A percentile compares a stretch with the other conserved stretches of the same genome.
These are phyloP conservation scores for Noctua janthina DNA, from an alignment of 2,888 invertebrate genomes.

Conservation along the genomic window DNA sequence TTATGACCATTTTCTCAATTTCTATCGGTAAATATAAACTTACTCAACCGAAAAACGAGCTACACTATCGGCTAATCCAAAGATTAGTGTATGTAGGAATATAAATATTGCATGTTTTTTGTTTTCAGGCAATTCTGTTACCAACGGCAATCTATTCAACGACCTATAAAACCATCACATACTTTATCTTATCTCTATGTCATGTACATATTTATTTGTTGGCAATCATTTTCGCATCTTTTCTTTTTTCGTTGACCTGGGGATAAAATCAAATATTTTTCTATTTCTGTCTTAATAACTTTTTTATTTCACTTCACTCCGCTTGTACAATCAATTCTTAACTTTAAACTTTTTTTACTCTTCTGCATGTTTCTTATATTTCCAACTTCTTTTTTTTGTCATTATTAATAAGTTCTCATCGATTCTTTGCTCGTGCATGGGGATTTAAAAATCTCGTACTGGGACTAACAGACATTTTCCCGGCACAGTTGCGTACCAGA, in stretches of 20 bases:
- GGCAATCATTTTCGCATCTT: slow-evolving; percentile 3
- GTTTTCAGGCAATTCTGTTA: slow-evolving; percentile 24
- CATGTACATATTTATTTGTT: slow-evolving; percentile 18
- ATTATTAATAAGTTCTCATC: slow-evolving; percentile 30
- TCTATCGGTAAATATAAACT: slow-evolving; percentile 1
- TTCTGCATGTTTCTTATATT: slow-evolving; percentile 54
- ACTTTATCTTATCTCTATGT: background rate
- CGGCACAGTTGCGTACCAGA: slow-evolving; percentile 81
- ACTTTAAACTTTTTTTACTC: slow-evolving; percentile 16
- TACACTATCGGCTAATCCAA: background rate
- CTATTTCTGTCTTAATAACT: slow-evolving; percentile 9
- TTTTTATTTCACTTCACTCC: slow-evolving; percentile 10
- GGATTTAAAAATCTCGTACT: background rate
- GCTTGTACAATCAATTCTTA: slow-evolving; percentile 13
- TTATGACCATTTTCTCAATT: background rate
- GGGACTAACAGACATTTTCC: slow-evolving; percentile 41
- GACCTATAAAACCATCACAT: slow-evolving; percentile 1
- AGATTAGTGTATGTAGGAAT: slow-evolving; percentile 4
- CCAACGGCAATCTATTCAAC: background rate
- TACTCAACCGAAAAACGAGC: background rate
- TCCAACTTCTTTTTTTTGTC: slow-evolving; percentile 12
- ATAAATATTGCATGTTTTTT: slow-evolving; percentile 41
- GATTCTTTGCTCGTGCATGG: slow-evolving; percentile 59
- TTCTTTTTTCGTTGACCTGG: slow-evolving; percentile 30
- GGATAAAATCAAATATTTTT: background rate